Evolutionary conservation across 1,140 invertebrate species (phyloP), one percentile per base, ranked within the genome.

Genomic region (Papilio polyxenes): DNA sequence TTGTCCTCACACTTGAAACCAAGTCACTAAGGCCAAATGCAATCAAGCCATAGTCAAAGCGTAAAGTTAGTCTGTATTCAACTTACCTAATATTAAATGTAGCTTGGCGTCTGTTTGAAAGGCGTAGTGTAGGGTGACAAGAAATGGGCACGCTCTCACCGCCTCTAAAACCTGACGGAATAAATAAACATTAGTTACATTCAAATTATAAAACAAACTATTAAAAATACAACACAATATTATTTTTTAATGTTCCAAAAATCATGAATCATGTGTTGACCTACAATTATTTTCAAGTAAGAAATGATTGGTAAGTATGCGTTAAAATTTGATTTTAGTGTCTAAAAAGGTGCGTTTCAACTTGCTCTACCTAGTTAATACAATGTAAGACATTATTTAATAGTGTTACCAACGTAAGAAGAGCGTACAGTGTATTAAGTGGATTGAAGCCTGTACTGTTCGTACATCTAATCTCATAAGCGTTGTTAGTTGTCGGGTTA

Each of bases 101-200:
- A 99, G 95, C 95, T 98, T 98, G 11, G 98, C 96, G 83, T 98
- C 97, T 9, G 98, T 98, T 94, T 99, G 98, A 95, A 99, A 99
- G 87, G 98, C 98, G 92, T 99, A 99, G 92, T 98, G 98, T 72
- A 99, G 95, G 15, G 98, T 98, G 83, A 99, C 98, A 79, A 99
- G 96, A 93, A 99, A 99, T 7, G 98, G 98, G 92, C 97, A 97
- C 85, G 97, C 97, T 81, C 98, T 95, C 23, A 99, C 97, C 62
- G 98, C 97, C 93, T 98, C 98, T 80, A 99, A 93, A 40, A 99
- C 98, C 95, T 97, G 94, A 51, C 87, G 89, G 23, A 81, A 82
- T 84, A 75, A 84, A 81, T 75, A 11, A n/a, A 76, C 3, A 6
- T 7, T 78, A 6, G 6, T 40, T 56, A 13, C 69, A 62, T 76